These are phyloP conservation scores for Moxostoma hubbsi DNA, from an alignment of 2,797 vertebrate genomes.

Conservation along the genomic window DNA sequence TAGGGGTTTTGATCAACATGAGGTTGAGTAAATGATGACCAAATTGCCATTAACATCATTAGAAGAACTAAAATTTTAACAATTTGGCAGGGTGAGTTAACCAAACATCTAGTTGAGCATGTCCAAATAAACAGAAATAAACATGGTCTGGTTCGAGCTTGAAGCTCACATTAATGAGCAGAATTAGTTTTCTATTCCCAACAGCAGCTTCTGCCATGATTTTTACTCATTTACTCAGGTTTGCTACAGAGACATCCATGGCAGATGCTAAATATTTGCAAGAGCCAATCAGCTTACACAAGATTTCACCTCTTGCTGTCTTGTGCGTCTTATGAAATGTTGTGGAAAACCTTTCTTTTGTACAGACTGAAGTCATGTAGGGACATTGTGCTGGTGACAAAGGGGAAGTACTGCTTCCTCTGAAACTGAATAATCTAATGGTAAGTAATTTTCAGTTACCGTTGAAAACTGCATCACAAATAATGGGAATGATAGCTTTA, in stretches of 20 bases:
- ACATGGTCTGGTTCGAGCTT: neutral
- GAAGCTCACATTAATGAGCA: neutral
- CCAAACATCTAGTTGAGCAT: neutral
- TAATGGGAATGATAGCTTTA: conserved; percentile 10
- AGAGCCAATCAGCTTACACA: conserved; percentile 39
- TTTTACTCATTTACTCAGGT: conserved; percentile 26
- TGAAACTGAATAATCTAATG: conserved; percentile 13
- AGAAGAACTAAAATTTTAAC: neutral
- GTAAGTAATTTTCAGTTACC: conserved; percentile 13
- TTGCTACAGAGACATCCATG: conserved; percentile 3
- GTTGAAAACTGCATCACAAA: conserved; percentile 22
- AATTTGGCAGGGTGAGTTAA: neutral
- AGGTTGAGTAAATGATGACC: too few species aligned
- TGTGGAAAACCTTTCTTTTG: conserved; percentile 31
- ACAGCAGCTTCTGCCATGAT: conserved; percentile 17
- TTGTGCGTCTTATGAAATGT: conserved; percentile 16
- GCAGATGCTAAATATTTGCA: conserved; percentile 12
- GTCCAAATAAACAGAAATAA: neutral
- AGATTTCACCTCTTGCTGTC: conserved; percentile 12
- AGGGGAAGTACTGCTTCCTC: neutral
- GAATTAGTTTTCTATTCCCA: conserved; percentile 14
- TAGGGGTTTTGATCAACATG: too few species aligned
- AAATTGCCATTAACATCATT: too few species aligned
- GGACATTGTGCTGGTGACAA: conserved; percentile 11
- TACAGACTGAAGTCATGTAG: conserved; percentile 1